Percentiles rank a stretch among this genome's conserved stretches.
Conservation (phyloP, 2,113 vertebrate species). For the Trematomus loennbergii region DNA sequence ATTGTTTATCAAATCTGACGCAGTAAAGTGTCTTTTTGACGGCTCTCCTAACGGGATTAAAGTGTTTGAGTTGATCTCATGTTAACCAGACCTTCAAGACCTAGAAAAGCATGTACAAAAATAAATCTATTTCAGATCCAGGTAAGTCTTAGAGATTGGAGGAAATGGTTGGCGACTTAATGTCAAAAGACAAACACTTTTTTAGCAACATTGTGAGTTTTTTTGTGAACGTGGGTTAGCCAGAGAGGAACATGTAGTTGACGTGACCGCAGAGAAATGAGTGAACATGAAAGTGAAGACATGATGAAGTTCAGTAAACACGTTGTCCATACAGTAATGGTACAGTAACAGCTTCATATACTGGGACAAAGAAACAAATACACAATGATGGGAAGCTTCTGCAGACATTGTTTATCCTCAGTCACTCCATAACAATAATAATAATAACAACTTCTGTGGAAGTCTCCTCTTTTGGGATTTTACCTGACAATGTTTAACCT, state of each 20-base stretch:
- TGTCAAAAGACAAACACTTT: not conserved
- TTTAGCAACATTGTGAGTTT: not conserved
- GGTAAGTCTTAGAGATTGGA: not conserved
- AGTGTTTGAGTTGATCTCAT: too few relatives aligned
- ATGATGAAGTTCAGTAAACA: constrained; percentile 52
- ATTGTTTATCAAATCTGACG: not conserved
- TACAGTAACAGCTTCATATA: constrained; percentile 82
- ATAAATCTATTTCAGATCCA: not conserved
- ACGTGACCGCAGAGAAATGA: not conserved
- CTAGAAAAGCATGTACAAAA: too few relatives aligned
- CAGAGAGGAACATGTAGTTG: not conserved
- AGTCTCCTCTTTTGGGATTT: constrained; percentile 1
- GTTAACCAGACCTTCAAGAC: too few relatives aligned
- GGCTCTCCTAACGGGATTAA: too few relatives aligned
- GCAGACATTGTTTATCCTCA: constrained; percentile 47
- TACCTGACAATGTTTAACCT: not conserved
- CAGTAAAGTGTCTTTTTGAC: not conserved
- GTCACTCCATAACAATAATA: not conserved
- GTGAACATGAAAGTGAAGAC: not conserved
- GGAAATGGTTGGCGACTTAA: not conserved
- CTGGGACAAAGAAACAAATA: constrained; percentile 72
- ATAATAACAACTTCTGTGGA: not conserved
- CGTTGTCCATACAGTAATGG: constrained; percentile 69
- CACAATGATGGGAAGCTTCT: constrained; percentile 32
- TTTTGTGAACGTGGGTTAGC: not conserved